Evolutionary conservation across 2,113 vertebrate species (phyloP).

Genomic region (Gavia stellata): DNA sequence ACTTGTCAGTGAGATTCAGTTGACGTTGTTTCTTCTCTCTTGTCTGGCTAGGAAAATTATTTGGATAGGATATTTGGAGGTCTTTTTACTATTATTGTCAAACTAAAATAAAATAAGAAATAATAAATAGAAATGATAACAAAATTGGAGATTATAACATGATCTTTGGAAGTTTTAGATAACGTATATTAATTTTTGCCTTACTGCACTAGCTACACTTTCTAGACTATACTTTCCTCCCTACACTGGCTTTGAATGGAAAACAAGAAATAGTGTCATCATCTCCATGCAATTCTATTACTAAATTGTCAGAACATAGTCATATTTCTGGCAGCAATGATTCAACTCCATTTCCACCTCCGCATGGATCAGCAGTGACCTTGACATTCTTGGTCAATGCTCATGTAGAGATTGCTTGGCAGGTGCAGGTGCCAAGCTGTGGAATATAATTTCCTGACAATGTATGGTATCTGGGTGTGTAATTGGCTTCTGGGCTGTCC

Average conservation of each 20-base stretch:
- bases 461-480: background rate
- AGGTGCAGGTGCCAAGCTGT: constrained; percentile 4
- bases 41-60: background rate
- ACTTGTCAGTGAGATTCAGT: background rate
- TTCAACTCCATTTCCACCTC: constrained; percentile 59
- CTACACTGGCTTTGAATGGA: background rate
- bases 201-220: background rate
- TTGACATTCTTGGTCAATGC: background rate
- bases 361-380: background rate
- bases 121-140: background rate
- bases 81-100: background rate
- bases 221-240: background rate
- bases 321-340: background rate
- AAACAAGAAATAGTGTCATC: background rate
- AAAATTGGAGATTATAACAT: background rate
- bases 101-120: background rate
- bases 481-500: constrained; percentile 6
- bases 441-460: background rate
- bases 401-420: background rate
- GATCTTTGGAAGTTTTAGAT: background rate
- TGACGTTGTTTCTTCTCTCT: background rate
- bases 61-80: background rate
- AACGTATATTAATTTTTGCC: background rate
- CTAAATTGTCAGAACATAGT: constrained; percentile 22
- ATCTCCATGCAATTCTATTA: background rate